These are phyloP conservation scores for Cinara cedri DNA, from an alignment of 2,888 invertebrate genomes.

Conservation along the genomic window DNA sequence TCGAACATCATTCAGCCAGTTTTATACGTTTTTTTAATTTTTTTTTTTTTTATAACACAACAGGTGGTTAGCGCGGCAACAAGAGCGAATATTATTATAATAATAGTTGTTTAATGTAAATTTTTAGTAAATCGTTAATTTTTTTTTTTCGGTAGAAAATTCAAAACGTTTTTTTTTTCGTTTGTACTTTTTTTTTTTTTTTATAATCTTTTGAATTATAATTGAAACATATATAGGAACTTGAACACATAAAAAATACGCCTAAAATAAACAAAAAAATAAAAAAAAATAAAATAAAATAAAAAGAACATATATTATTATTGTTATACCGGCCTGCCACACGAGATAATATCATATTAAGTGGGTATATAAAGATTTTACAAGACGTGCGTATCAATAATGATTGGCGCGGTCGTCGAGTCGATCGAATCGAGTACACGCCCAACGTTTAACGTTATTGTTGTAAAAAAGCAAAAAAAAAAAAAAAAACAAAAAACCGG, in stretches of 20 bases:
- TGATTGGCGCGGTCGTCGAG: too few relatives aligned
- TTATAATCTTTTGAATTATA: slow-evolving; percentile 9
- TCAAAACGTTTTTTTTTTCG: slow-evolving; percentile 34
- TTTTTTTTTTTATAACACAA: slow-evolving; percentile 12
- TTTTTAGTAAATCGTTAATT: background rate
- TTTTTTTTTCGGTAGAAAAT: background rate
- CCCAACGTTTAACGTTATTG: background rate
- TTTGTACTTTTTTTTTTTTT: slow-evolving; percentile 35
- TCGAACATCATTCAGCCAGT: slow-evolving; percentile 49
- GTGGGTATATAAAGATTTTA: background rate
- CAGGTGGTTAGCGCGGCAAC: background rate
- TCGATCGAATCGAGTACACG: background rate
- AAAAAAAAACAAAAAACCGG: background rate
- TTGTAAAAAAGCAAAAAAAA: background rate
- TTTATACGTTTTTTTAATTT: background rate
- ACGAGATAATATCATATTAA: background rate
- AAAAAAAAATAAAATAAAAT: background rate
- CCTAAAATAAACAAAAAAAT: slow-evolving; percentile 20
- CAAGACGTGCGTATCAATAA: too few relatives aligned
- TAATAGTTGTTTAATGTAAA: slow-evolving; percentile 3
- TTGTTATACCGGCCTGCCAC: background rate
- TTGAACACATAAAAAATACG: slow-evolving; percentile 46
- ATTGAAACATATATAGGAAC: slow-evolving; percentile 50
- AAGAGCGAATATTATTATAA: slow-evolving; percentile 3
- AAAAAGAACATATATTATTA: too few relatives aligned